Percentiles rank a stretch among this genome's conserved stretches.
Conservation (phyloP, 2,113 vertebrate genomes). For the Prolemur simus region DNA sequence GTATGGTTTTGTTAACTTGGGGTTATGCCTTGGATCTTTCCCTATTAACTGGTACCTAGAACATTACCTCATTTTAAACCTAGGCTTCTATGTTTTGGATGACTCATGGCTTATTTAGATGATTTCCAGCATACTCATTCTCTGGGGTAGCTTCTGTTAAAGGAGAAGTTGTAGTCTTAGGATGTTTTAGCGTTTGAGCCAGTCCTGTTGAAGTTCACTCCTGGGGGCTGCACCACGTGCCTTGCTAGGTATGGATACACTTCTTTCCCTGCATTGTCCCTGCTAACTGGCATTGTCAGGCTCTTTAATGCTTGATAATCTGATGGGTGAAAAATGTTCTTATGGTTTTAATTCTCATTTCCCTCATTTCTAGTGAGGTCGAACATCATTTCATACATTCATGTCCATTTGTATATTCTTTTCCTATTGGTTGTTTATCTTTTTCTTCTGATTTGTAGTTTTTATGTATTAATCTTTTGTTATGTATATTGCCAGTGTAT, state of each 20-base stretch:
- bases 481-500: neutral
- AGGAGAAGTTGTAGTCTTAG: neutral
- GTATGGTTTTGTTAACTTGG: neutral
- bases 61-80: neutral
- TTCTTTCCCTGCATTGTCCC: neutral
- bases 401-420: neutral
- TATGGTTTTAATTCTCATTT: neutral
- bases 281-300: neutral
- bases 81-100: neutral
- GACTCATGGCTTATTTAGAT: neutral
- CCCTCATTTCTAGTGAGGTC: neutral
- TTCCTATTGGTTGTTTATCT: neutral
- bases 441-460: neutral
- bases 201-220: neutral
- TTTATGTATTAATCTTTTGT: neutral
- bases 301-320: neutral
- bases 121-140: neutral
- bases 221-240: neutral
- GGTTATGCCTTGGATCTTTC: neutral
- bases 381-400: neutral
- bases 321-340: neutral
- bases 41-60: neutral
- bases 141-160: neutral
- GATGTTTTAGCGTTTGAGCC: neutral
- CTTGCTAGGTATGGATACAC: neutral